Base-by-base conservation (phyloP, 2,888 invertebrate species). In the Dascillus cervinus region DNA sequence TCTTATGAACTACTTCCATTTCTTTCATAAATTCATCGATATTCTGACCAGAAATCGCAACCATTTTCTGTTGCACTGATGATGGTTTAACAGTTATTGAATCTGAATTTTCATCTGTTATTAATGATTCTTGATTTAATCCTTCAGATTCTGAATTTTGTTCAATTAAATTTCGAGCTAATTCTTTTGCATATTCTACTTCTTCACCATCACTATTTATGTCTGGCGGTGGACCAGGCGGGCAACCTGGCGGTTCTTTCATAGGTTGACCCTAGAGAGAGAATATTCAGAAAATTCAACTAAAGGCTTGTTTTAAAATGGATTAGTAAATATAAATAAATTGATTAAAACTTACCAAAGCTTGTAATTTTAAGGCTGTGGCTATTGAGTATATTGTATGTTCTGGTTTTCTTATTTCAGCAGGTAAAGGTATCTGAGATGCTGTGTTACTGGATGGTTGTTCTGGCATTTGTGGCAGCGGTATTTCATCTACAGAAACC, bases 401-500 rank as follows among this genome's bases (percentile, higher is more conserved):
- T 42, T 65, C 64, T 27, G 60, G 59, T 43, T 64, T 65, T 25
- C 61, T 54, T 9, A 49, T 42, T 46, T 64, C 64, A 3, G 53
- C 46, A 3, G 65, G 63, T 25, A 64, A 41, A 1, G 63, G 64
- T 30, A 63, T 64, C 44, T 60, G 60, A 14, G 52, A 44, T 3
- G 56, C 45, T 11, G 44, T 38, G 22, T 46, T 49, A 22, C 51
- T 42, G 3, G 45, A 44, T 32, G 59, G 52, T 34, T 70, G 70
- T 22, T 73, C 64, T 1, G 74, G 75, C 35, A 75, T 67, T 48
- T 74, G 73, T n/a, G 95, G 95, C 34, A 96, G 63, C 2, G 95
- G 95, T 62, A 96, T 96, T 65, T 95, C 94, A 63, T 95, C 94
- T 2, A 96, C 77, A 67, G 89, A 83, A 0, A 96, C 95, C 52